Evolutionary conservation across 2,888 invertebrate genomes (phyloP), one percentile per base, ranked within the genome.

Genomic region (Sphinx pinastri): DNA sequence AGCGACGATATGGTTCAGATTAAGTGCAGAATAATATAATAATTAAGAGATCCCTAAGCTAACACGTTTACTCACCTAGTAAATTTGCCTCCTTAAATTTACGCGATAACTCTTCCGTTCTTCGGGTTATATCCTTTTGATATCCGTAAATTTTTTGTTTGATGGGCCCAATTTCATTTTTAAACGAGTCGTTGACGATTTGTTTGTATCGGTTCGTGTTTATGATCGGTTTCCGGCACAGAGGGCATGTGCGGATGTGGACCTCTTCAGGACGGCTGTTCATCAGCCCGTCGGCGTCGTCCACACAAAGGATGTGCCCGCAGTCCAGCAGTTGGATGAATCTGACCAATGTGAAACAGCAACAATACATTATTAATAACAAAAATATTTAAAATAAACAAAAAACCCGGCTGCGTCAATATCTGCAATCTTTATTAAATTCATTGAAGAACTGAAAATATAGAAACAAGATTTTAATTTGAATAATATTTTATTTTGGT

Each of bases 141-240:
- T 79, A 85, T 47, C 95, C 95, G 72, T 89, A 93, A 25, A 89
- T 84, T 70, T 79, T 82, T 68, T 80, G 79, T 74, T 94, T 95
- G 55, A 94, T 88, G 1, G 88, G 87, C 70, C 91, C 90, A 19
- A 95, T 90, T 68, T 91, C 88, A n/a, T 79, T 78, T 71, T 81
- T 86, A 58, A 91, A 83, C 71, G 84, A 85, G n/a, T 76, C 74
- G 81, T 92, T 89, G 69, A 96, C 89, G 2, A 89, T 74, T 72
- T 95, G 93, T 72, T 95, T 94, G 83, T 95, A 96, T 16, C 96
- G 91, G 59, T 88, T 86, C 2, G 95, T 95, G 76, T 91, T 94
- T 16, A 94, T 88, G 14, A 96, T 95, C 0, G 94, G 91, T 19
- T 94, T 94, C 68, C 94, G 95, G 79, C 96, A 96, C 71, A 82